Base-by-base conservation (phyloP, 2,888 invertebrate genomes). In the Timandra comae region DNA sequence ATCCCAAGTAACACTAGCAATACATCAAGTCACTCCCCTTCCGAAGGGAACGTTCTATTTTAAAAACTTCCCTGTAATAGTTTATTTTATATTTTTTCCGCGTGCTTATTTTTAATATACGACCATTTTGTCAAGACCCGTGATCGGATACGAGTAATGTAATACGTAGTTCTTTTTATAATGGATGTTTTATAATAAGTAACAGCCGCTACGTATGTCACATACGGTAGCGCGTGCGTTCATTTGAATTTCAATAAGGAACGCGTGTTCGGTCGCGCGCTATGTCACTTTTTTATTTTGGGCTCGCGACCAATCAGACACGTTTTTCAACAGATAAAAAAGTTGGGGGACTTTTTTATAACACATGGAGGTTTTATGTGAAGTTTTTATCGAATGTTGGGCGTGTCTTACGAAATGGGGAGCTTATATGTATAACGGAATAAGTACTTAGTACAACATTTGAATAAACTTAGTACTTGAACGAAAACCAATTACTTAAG, bases 41-140 rank as follows among this genome's bases (percentile, higher is more conserved):
- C 62, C 66, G 71, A 76, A 77, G 77, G 80, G 77, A 73, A 65
- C 62, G 49, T 63, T 64, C 84, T 85, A 84, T 84, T 84, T 85
- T 82, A 74, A 79, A 80, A 77, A 78, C 79, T 79, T 82, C 82
- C 80, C 81, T 65, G 66, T 58, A 59, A 63, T 70, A 59, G 64
- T 70, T 75, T 68, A 76, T 79, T 82, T 82, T 82, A 79, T 76
- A 77, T 78, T 81, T 85, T 85, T 82, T 80, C 77, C 70, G 51
- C 54, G 62, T 56, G 71, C 59, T 63, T 82, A 84, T 82, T 82
- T 82, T 84, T 77, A 81, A 56, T 58, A 27, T 24, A 30, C 41
- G 42, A 49, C 80, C 67, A 73, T 41, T 56, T 49, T 64, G 52
- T 29, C 10, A 29, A 35, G 64, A 55, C 27, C 54, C 42, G 30